phyloP scores from a whole-genome alignment of 1,140 invertebrate species.

The Elysia chlorotica region DNA sequence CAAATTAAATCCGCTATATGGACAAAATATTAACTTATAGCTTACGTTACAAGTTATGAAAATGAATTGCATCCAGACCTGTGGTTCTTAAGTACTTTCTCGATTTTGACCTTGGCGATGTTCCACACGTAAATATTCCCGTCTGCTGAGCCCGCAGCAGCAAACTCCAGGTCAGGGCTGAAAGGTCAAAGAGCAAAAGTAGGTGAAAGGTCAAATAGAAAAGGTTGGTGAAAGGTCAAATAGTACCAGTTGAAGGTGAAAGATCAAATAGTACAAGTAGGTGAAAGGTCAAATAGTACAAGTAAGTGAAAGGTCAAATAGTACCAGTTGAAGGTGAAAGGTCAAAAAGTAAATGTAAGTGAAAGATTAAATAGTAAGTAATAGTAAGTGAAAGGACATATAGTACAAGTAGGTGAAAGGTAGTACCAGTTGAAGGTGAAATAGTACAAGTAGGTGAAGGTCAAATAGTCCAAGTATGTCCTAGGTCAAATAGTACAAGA shows the following conservation, averaged over 20 bases:
- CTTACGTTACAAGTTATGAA: too few species aligned
- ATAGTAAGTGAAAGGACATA: too few species aligned
- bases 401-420: too few species aligned
- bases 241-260: not conserved
- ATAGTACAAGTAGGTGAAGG: too few species aligned
- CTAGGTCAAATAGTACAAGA: too few species aligned
- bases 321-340: too few species aligned
- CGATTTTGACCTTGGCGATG: conserved; percentile 73
- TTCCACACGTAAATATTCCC: conserved; percentile 93
- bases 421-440: too few species aligned
- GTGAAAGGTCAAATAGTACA: not conserved
- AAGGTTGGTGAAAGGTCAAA: not conserved
- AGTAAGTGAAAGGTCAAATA: too few species aligned
- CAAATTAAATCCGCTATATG: too few species aligned
- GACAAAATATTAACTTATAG: too few species aligned
- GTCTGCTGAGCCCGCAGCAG: conserved; percentile 87
- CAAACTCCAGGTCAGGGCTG: conserved; percentile 85
- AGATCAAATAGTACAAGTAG: not conserved
- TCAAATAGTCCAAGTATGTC: too few species aligned
- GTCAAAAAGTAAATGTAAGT: not conserved
- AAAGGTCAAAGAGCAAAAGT: conserved; percentile 11
- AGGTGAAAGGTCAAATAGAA: not conserved
- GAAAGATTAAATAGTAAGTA: not conserved
- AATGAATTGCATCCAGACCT: conserved; percentile 71
- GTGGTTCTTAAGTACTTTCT: conserved; percentile 87